Base-by-base conservation (phyloP, 2,888 invertebrate genomes). In the Stenotaenia linearis region DNA sequence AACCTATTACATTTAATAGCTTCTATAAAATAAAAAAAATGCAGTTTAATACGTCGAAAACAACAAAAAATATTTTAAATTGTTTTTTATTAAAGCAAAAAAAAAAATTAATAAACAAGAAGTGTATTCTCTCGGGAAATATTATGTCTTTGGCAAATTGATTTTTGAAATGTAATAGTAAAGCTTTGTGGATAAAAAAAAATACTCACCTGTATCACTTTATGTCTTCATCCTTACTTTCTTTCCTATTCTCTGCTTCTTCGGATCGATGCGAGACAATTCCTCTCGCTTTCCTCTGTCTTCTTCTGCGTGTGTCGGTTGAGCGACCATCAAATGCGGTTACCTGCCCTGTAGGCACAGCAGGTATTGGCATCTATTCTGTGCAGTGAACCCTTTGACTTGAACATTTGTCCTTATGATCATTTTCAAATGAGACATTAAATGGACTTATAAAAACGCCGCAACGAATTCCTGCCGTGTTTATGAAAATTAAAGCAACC, bases 331-430 rank as follows among this genome's bases (percentile, higher is more conserved):
- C 69, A 69, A 69, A 69, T 69, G 69, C 69, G 69, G 69, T 69
- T 69, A 69, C 69, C 69, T 69, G 69, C 69, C 69, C 69, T 28
- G 69, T 69, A 69, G 69, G 69, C 69, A 69, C 69, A 69, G 69
- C 69, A 69, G 69, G 69, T 69, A 69, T 69, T 69, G 69, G 69
- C 69, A 69, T 69, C 69, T 69, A 69, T 69, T 69, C 25, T 28
- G 28, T 28, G 69, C 69, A 69, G 69, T 28, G 23, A 50, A 69
- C 28, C 69, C 69, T 69, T 69, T 69, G 69, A 28, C 69, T 69
- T 23, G 28, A 69, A 69, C 69, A 69, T 69, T 69, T 28, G 69
- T 69, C 15, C 28, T 9, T 28, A 69, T 25, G 28, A 69, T 69
- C 69, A 69, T 23, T 28, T 69, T 69, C n/a, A 69, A 69, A 69